These are phyloP conservation scores for Mustelus asterias DNA, from an alignment of 2,113 vertebrate species.

Conservation along the genomic window DNA sequence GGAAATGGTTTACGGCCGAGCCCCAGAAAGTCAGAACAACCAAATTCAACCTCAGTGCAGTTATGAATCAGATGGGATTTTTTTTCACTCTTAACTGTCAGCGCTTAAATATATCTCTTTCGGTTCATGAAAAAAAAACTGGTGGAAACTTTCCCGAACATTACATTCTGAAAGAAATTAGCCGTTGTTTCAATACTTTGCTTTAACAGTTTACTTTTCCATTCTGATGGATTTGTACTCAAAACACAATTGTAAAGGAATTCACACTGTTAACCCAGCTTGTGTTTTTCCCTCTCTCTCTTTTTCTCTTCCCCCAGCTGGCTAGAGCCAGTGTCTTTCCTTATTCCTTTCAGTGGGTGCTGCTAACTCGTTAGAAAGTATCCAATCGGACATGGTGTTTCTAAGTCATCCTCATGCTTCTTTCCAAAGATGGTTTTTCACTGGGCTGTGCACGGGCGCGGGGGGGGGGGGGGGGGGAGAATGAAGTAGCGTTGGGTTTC, in stretches of 20 bases:
- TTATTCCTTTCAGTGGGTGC: not conserved
- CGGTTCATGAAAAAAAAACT: not conserved
- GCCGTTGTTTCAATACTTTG: not conserved
- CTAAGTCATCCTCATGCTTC: not conserved
- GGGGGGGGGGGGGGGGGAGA: no score
- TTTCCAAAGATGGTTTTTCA: constrained; percentile 28
- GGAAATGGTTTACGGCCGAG: no score
- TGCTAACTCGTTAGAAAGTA: not conserved
- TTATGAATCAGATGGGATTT: constrained; percentile 4
- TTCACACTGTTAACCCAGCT: not conserved
- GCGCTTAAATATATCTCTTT: not conserved
- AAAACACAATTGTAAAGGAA: constrained; percentile 7
- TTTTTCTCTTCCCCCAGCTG: not conserved
- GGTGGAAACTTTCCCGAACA: not conserved
- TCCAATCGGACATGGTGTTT: not conserved
- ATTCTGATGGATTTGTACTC: not conserved
- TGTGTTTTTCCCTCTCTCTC: not conserved
- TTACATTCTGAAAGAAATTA: not conserved
- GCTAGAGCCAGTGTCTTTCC: no score
- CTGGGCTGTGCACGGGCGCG: not conserved
- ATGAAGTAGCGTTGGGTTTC: not conserved
- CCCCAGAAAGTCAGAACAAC: not conserved
- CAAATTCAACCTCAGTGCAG: not conserved
- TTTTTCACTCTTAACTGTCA: not conserved
- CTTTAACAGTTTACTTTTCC: not conserved